phyloP scores from a whole-genome alignment of 2,797 vertebrate genomes.

The Erithacus rubecula region DNA sequence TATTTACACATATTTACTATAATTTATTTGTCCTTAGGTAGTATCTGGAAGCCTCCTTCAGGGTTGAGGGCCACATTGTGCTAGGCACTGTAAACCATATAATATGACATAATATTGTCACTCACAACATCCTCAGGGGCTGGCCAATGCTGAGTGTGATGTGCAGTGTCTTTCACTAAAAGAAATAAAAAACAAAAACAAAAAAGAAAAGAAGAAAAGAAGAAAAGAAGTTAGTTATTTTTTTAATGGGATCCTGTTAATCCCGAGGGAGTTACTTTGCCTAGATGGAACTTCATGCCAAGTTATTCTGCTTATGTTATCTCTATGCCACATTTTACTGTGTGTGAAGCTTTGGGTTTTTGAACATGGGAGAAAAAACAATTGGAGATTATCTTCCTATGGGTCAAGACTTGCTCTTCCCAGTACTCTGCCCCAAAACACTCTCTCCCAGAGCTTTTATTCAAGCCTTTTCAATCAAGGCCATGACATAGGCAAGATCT shows the following conservation, averaged over 20 bases:
- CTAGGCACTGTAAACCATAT: background rate
- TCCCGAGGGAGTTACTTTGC: background rate
- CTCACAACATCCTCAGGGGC: background rate
- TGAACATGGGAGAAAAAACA: background rate
- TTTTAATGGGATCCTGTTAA: background rate
- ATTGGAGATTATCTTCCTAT: background rate
- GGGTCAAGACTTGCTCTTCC: background rate
- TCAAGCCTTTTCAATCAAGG: background rate
- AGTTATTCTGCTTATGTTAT: background rate
- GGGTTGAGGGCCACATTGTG: background rate
- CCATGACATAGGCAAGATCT: background rate
- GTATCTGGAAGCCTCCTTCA: background rate
- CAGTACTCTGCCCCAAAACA: background rate
- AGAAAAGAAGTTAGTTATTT: background rate
- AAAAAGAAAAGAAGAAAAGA: background rate
- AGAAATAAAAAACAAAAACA: background rate
- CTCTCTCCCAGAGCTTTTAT: background rate
- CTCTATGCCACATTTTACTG: background rate
- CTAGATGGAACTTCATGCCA: background rate
- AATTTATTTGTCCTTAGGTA: constrained; percentile 19
- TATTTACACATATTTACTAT: background rate
- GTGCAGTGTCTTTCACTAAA: background rate
- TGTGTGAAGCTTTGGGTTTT: background rate
- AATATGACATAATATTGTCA: background rate
- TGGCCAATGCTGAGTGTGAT: background rate